Percentiles rank a stretch among this genome's conserved stretches.
Evolutionary conservation across 2,888 invertebrate species (phyloP).

Genomic region (Nudaria mundana): DNA sequence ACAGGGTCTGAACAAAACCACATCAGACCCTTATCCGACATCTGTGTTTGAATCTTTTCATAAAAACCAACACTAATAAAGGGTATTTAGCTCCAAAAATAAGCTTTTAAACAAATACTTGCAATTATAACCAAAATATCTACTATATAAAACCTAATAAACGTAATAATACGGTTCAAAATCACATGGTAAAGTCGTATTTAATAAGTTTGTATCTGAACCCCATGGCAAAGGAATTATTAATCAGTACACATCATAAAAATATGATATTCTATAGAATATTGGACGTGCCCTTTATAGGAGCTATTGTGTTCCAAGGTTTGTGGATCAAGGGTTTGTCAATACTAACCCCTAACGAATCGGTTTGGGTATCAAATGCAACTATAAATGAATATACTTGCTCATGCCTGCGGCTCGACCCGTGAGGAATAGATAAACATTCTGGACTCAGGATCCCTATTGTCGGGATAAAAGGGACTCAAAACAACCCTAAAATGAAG

Average conservation of each 20-base stretch:
- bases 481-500: no score
- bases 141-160: background rate
- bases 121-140: conserved; percentile 3
- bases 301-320: conserved; percentile 15
- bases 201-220: conserved; percentile 10
- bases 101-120: conserved; percentile 31
- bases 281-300: conserved; percentile 17
- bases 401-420: no score
- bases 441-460: no score
- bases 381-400: no score
- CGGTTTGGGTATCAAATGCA: conserved; percentile 12
- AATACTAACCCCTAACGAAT: conserved; percentile 10
- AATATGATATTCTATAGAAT: conserved; percentile 37
- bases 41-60: conserved; percentile 29
- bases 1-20: conserved; percentile 14
- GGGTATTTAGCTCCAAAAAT: conserved; percentile 30
- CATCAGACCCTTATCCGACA: conserved; percentile 14
- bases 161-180: background rate
- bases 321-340: conserved; percentile 24
- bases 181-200: background rate
- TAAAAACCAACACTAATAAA: conserved; percentile 33
- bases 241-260: conserved; percentile 34
- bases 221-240: conserved; percentile 23
- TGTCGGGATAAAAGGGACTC: no score
- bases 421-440: no score